Percentiles rank a stretch among this genome's conserved stretches.
Conservation (phyloP, 1,140 invertebrate species). For the Drosophila ogumai region DNA sequence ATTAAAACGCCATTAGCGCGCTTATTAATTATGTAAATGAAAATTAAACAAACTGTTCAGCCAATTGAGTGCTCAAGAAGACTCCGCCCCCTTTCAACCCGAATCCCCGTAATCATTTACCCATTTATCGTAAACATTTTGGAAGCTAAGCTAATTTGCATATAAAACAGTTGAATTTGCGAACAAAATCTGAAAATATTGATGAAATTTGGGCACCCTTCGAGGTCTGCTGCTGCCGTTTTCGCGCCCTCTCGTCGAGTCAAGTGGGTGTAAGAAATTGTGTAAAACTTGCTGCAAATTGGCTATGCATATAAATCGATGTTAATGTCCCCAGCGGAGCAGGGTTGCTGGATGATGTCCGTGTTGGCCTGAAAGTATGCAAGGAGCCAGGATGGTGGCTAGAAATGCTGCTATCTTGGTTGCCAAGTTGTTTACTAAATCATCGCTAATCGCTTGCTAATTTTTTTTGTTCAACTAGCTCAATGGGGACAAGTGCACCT, state of each 20-base stretch:
- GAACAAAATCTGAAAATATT: conserved; percentile 79
- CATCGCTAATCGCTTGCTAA: conserved; percentile 56
- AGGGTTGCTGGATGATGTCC: conserved; percentile 7
- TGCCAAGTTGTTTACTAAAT: conserved; percentile 27
- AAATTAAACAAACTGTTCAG: conserved; percentile 49
- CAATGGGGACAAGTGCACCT: conserved; percentile 23
- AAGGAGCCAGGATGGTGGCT: neutral
- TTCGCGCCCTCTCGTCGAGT: conserved; percentile 65
- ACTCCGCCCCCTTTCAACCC: neutral
- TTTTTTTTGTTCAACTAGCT: conserved; percentile 21
- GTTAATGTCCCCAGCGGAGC: conserved; percentile 68
- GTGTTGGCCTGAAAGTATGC: conserved; percentile 61
- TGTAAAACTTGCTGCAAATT: conserved; percentile 84
- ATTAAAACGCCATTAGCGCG: conserved; percentile 33
- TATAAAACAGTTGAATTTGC: conserved; percentile 84
- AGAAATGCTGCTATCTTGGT: conserved; percentile 1
- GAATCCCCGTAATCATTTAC: conserved; percentile 57
- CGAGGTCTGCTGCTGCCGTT: conserved; percentile 28
- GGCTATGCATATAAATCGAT: conserved; percentile 85
- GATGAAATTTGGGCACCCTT: conserved; percentile 78
- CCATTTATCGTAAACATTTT: conserved; percentile 68
- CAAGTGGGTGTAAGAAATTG: conserved; percentile 84
- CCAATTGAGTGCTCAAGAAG: conserved; percentile 52
- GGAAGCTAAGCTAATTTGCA: conserved; percentile 82
- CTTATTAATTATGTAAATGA: conserved; percentile 58